phyloP scores from a whole-genome alignment of 2,113 vertebrate species.

The Hydrochoerus hydrochaeris region DNA sequence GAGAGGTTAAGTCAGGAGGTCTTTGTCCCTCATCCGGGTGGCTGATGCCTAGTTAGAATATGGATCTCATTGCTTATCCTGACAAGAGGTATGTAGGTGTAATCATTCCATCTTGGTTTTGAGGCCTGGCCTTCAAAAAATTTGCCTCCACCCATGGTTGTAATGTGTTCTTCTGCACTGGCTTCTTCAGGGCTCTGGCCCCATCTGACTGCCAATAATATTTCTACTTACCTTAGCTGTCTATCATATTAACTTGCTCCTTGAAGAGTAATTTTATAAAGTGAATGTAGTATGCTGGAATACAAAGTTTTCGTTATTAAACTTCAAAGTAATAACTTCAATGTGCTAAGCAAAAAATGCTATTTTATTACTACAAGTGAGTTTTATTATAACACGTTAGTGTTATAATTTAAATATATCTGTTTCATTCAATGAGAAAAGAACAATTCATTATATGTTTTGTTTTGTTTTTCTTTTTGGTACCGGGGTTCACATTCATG shows the following conservation, averaged over 20 bases:
- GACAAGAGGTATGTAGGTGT: background rate
- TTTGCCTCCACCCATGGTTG: background rate
- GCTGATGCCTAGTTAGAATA: background rate
- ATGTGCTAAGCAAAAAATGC: background rate
- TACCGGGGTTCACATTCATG: no score
- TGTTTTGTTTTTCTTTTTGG: no score
- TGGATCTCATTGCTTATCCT: background rate
- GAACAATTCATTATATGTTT: background rate
- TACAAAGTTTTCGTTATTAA: constrained; percentile 28
- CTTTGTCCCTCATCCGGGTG: background rate
- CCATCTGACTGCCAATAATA: background rate
- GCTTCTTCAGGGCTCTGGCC: background rate
- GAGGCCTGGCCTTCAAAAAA: background rate
- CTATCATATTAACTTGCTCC: background rate
- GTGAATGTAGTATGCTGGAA: background rate
- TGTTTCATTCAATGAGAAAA: background rate
- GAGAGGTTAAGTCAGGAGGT: no score
- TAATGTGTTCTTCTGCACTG: background rate
- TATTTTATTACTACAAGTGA: background rate
- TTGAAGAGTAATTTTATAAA: constrained; percentile 29
- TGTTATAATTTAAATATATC: background rate
- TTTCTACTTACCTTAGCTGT: background rate
- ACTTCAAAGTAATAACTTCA: background rate
- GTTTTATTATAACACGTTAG: background rate
- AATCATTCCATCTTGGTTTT: background rate